Percentiles rank a stretch among this genome's conserved stretches.
Conservation (phyloP, 2,113 vertebrate species). For the Nycticryphes semicollaris region DNA sequence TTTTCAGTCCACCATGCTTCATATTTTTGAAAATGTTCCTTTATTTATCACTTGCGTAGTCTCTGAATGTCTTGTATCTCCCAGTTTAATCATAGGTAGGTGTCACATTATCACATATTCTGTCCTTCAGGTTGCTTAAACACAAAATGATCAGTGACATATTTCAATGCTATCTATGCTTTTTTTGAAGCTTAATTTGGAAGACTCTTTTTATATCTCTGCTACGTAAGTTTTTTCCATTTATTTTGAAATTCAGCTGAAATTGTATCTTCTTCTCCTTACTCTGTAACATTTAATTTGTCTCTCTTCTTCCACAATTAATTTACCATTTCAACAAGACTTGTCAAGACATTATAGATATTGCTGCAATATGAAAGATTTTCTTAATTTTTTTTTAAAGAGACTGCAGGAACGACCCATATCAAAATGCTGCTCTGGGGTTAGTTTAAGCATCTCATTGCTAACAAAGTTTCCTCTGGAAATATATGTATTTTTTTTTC, state of each 20-base stretch:
- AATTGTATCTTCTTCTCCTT: background rate
- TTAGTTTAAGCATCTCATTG: background rate
- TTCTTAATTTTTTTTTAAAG: background rate
- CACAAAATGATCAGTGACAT: constrained; percentile 14
- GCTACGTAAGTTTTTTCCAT: background rate
- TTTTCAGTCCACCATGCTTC: background rate
- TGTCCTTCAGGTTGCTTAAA: constrained; percentile 13
- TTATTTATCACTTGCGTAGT: background rate
- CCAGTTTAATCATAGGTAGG: constrained; percentile 1
- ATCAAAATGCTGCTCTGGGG: background rate
- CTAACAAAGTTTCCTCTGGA: background rate
- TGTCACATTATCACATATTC: background rate
- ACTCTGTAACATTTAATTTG: constrained; percentile 19
- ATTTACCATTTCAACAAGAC: constrained; percentile 33
- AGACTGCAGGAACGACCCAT: background rate
- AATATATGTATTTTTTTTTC: background rate
- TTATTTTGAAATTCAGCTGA: constrained; percentile 29
- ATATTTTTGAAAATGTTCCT: background rate
- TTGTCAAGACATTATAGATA: constrained; percentile 3
- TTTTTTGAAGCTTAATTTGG: constrained; percentile 13
- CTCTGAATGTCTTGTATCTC: background rate
- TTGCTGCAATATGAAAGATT: background rate
- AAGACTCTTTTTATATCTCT: constrained; percentile 29
- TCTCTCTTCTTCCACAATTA: constrained; percentile 17
- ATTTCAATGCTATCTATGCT: background rate